Base-by-base conservation (phyloP, 2,888 invertebrate genomes). In the Aspidiotus destructor region DNA sequence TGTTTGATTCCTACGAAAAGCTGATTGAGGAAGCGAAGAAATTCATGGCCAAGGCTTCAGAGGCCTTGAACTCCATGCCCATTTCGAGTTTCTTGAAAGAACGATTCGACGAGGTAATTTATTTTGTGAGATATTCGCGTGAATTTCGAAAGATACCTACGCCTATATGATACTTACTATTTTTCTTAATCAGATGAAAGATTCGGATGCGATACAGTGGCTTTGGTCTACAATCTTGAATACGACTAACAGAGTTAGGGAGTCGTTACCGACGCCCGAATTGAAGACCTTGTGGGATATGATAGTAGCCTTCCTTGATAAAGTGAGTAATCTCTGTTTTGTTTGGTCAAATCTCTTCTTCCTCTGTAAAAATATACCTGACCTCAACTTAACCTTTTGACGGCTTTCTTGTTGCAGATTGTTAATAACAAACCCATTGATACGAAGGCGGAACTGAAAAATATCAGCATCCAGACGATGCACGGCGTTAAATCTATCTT, bases 391-490 rank as follows among this genome's bases (percentile, higher is more conserved):
- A 28, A 28, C 28, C 28, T 28, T 28, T 5, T 28, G 28, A 3
- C 28, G 28, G 28, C 28, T 28, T 7, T 3, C 10, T 55, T 16
- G 8, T 8, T 54, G 10, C 15, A 69, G 69, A 28, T 69, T 55
- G 17, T 69, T 28, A 62, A 57, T 41, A 55, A 69, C 7, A 69
- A 62, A 48, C 69, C 69, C 2, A 55, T 55, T 11, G 55, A 69
- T 15, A 40, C 55, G 8, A 62, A 57, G 42, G 42, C 16, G 13
- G 69, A 69, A 48, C 13, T 62, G 40, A 62, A 42, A 62, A 62
- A 28, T 28, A 62, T 62, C 11, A 48, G 41, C 17, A 42, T 9
- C n/a, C 53, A 48, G 55, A 55, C 62, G 13, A 7, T 57, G 10
- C 40, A 62, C 15, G 40, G 52, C n/a, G 9, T 60, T 28, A n/a